These are phyloP conservation scores for Sparidentex hasta DNA, from an alignment of 2,797 vertebrate genomes.

Conservation along the genomic window DNA sequence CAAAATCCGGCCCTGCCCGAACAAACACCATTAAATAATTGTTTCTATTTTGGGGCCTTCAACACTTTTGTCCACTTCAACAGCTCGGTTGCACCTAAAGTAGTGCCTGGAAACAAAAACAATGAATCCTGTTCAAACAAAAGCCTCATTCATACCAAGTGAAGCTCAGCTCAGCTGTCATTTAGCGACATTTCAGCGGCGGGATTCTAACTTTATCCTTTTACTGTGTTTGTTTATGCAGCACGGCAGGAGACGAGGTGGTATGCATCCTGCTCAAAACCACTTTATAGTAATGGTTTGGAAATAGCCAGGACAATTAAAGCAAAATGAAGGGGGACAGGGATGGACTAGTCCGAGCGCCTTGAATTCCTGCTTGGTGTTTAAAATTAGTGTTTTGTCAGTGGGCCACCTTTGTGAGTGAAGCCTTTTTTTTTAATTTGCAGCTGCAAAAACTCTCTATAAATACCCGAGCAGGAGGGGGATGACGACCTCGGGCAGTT, in stretches of 20 bases:
- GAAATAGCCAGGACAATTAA: constrained; percentile 78
- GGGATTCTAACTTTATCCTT: constrained; percentile 71
- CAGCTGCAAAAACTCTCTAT: constrained; percentile 75
- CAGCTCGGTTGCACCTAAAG: constrained; percentile 57
- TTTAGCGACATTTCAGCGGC: constrained; percentile 54
- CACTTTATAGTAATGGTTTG: constrained; percentile 76
- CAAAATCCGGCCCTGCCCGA: constrained; percentile 46
- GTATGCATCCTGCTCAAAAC: constrained; percentile 67
- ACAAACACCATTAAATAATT: constrained; percentile 72
- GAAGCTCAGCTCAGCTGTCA: constrained; percentile 51
- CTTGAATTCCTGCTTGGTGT: constrained; percentile 71
- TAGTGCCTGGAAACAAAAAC: constrained; percentile 77
- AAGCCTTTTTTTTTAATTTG: constrained; percentile 64
- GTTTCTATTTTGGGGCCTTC: constrained; percentile 53
- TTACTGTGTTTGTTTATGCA: constrained; percentile 74
- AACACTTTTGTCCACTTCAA: constrained; percentile 65
- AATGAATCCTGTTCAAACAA: constrained; percentile 75
- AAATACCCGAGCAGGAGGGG: constrained; percentile 59
- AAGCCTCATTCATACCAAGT: constrained; percentile 69
- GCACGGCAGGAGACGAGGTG: constrained; percentile 62
- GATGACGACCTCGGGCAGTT: constrained; percentile 55
- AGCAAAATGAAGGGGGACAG: constrained; percentile 68
- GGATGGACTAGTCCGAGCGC: constrained; percentile 68
- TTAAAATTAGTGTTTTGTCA: constrained; percentile 70
- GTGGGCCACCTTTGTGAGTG: constrained; percentile 65